Base-by-base conservation (phyloP, 2,888 invertebrate genomes). In the Andrena praecox region DNA sequence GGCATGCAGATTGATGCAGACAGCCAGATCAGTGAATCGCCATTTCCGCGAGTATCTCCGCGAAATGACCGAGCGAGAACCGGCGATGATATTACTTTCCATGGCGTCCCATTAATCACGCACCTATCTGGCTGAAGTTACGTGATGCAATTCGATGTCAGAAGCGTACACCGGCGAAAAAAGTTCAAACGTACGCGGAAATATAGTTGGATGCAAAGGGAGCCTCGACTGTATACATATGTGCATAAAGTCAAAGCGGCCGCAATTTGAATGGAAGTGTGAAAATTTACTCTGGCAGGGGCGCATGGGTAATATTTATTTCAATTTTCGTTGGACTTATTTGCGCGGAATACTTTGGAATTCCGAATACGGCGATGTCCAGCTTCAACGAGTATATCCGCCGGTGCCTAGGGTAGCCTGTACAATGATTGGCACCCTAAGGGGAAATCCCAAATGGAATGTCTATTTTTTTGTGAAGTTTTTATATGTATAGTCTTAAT, bases 71-170 rank as follows among this genome's bases (percentile, higher is more conserved):
- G 59, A 63, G 64, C 77, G 31, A 56, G 67, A 75, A 62, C 66
- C 56, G 10, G 66, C 68, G 68, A 69, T 73, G 77, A 82, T 82
- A 83, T 83, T 83, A 83, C 78, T 80, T 80, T 78, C 72, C 67
- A 80, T 59, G 68, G 75, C 79, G 87, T 88, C 89, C 89, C 91
- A 91, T 91, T 91, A 90, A 84, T 84, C 84, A 83, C 83, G 54
- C 66, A 54, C 66, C 68, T 67, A 74, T 63, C 79, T 67, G 24
- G 35, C 54, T 42, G 16, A 52, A 20, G 63, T 59, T 73, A 67
- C 71, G 63, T 63, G 82, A 77, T 71, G 68, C 82, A 68, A 73
- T 74, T 56, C 79, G 67, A 68, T 67, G 79, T 50, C 56, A 79
- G 78, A 59, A 69, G 63, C 77, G 70, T 33, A 16, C 31, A 20